Base-by-base conservation (phyloP, 1,140 invertebrate species). In the Drosophila sturtevanti region DNA sequence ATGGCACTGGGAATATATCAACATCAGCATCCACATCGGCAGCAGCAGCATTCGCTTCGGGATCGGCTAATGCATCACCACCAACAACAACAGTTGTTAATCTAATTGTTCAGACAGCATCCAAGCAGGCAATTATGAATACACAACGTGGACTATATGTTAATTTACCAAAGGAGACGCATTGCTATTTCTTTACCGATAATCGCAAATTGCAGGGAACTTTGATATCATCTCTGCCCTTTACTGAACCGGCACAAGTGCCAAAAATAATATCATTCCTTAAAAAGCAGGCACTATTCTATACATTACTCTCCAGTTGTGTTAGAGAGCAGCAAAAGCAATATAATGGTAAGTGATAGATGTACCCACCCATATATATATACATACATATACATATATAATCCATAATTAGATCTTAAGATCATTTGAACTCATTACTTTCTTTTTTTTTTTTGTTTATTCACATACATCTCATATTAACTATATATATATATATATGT, bases 161-260 rank as follows among this genome's bases (percentile, higher is more conserved):
- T 94, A 96, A 95, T 54, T 93, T 99, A 24, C 97, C 97, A 0
- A 98, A 98, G 89, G 98, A 99, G 87, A 95, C 95, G 35, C 98
- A 99, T 91, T 97, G 97, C 89, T 99, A 98, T 91, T 98, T 97
- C 91, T 94, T 99, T 92, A 98, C 96, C 3, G 96, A 97, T 87
- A 95, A 94, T 67, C 94, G 94, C 72, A 94, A 94, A 11, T 93
- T 98, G 92, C 94, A 82, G 55, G 98, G 97, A 2, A 95, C 97
- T 31, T 91, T 98, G 78, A 95, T 99, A 14, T 94, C 94, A 16
- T 95, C 95, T 61, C 95, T 99, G 67, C 97, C 97, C 0, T 99
- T 99, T 91, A 98, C 97, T 2, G 98, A 99, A 93, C 98, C 98
- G 2, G 96, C 96, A 6, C 97, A 98, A 90, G 97, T 99, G n/a